Percentiles rank a stretch among this genome's conserved stretches.
These are phyloP conservation scores for Salvator merianae DNA, from an alignment of 2,113 vertebrate species.

Conservation along the genomic window DNA sequence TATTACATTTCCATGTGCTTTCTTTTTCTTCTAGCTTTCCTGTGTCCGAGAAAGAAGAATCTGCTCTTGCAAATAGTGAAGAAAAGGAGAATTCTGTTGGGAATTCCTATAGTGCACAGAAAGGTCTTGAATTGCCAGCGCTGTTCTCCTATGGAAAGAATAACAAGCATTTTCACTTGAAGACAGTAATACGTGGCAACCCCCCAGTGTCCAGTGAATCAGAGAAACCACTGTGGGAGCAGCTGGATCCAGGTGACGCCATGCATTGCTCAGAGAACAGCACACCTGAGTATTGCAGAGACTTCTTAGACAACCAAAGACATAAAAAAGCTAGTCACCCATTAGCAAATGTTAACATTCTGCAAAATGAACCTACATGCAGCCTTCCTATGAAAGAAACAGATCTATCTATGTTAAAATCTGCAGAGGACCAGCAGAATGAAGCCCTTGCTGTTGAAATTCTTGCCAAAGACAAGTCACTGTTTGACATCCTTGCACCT, in stretches of 20 bases:
- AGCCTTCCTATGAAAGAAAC: rapidly evolving
- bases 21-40: neutral
- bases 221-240: rapidly evolving
- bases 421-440: conserved; percentile 60
- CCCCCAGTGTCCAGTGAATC: rapidly evolving
- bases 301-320: rapidly evolving
- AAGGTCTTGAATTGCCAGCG: neutral
- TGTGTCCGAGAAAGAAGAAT: conserved; percentile 17
- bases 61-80: neutral
- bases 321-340: rapidly evolving
- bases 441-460: conserved; percentile 83
- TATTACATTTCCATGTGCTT: neutral
- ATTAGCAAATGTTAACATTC: rapidly evolving
- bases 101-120: rapidly evolving
- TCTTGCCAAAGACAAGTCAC: conserved; percentile 79
- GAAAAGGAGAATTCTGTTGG: rapidly evolving
- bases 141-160: neutral
- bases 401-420: neutral
- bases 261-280: neutral
- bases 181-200: neutral
- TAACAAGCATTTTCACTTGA: neutral
- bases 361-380: rapidly evolving
- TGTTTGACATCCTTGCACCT: conserved; percentile 80
- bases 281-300: rapidly evolving
- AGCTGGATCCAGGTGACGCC: neutral